Base-by-base conservation (phyloP, 1,140 invertebrate genomes). In the Drosophila subobscura region DNA sequence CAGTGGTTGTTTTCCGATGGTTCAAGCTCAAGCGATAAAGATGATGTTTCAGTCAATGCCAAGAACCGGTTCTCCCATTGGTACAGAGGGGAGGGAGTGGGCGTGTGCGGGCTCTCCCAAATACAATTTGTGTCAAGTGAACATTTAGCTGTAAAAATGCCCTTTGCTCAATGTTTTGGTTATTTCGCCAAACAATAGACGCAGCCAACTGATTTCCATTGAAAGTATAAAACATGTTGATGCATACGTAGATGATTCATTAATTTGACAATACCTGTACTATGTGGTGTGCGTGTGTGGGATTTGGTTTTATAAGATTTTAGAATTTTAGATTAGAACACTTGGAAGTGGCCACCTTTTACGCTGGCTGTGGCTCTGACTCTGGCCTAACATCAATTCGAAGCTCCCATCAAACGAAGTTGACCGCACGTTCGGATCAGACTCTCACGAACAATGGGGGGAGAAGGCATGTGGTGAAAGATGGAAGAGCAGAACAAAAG, bases 401-500 rank as follows among this genome's bases (percentile, higher is more conserved):
- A 40, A 10, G 7, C 44, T 37, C 57, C 51, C 45, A 37, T 40
- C 46, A 63, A 55, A 68, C 50, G 27, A 54, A 59, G 57, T 67
- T 80, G 77, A 86, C 75, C 79, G 73, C 64, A 60, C 77, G 77
- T 71, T 67, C 65, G 50, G 25, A 67, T 49, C 16, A 72, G 75
- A 44, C 73, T 65, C 58, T 65, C 44, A 51, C 71, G 59, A 70
- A 74, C 59, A 68, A 77, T 74, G 37, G 44, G 27, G 46, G 29
- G 47, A 64, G 8, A 33, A 8, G 29, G 29, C 7, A 8, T 2
- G 3, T 33, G 8, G 29, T 8, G 29, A 8, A 33, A 33, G 29
- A 33, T 33, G 29, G 45, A 64, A 77, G 16, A 56, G 47, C 60
- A 86, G 77, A 85, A 86, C 81, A 86, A 77, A 81, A 85, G 81